These are phyloP conservation scores for Camptogramma bilineatum DNA, from an alignment of 2,888 invertebrate species.

Conservation along the genomic window DNA sequence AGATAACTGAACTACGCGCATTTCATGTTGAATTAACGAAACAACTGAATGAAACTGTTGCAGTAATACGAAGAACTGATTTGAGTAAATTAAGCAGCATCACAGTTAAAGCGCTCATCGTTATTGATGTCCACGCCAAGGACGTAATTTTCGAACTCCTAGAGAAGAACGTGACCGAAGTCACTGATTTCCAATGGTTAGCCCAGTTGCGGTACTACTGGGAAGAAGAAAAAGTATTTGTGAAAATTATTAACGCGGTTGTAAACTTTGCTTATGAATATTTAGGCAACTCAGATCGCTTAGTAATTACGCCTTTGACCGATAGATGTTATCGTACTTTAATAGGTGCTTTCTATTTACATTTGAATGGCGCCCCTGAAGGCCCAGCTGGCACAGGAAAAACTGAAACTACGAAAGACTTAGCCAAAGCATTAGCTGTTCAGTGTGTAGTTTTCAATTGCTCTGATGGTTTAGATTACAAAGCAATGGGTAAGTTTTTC, in stretches of 20 bases:
- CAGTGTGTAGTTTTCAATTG: constrained; percentile 96
- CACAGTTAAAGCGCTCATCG: constrained; percentile 92
- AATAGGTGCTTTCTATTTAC: constrained; percentile 92
- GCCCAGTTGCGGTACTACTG: constrained; percentile 93
- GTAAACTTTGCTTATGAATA: constrained; percentile 94
- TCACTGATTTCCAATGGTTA: constrained; percentile 94
- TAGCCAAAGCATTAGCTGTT: constrained; percentile 96
- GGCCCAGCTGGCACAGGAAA: constrained; percentile 96
- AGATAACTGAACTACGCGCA: constrained; percentile 81
- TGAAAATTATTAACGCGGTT: constrained; percentile 92
- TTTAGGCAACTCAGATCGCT: constrained; percentile 91
- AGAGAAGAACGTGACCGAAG: constrained; percentile 87
- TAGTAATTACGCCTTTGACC: constrained; percentile 91
- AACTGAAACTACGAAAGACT: constrained; percentile 96
- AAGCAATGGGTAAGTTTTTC: constrained; percentile 94
- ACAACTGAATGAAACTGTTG: constrained; percentile 91
- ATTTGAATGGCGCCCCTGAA: constrained; percentile 94
- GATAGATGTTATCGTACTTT: constrained; percentile 93
- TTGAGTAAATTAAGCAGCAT: constrained; percentile 89
- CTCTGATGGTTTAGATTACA: constrained; percentile 93
- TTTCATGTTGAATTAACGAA: constrained; percentile 84
- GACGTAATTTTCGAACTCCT: constrained; percentile 90
- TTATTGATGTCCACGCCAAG: constrained; percentile 94
- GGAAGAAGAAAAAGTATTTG: constrained; percentile 88
- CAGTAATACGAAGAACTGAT: constrained; percentile 89